Percentiles rank a stretch among this genome's conserved stretches.
phyloP scores from a whole-genome alignment of 1,140 invertebrate species.

The Papilio dardanus region DNA sequence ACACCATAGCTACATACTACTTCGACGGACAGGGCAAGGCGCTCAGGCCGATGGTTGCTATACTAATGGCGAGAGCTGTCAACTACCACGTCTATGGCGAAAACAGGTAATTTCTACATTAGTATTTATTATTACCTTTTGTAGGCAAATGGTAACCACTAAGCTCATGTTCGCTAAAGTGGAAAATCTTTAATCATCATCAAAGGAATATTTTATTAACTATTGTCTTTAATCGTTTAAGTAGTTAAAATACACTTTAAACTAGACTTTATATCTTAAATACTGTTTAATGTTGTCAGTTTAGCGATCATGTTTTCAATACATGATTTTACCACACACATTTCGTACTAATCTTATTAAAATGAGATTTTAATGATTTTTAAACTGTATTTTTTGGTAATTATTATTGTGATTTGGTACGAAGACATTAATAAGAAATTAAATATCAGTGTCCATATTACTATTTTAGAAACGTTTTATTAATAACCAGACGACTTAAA shows the following conservation, averaged over 20 bases:
- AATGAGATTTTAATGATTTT: background rate
- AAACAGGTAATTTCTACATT: constrained; percentile 87
- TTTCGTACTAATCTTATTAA: background rate
- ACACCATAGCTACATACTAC: constrained; percentile 96
- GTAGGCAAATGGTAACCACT: background rate
- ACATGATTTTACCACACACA: background rate
- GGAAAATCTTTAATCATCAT: background rate
- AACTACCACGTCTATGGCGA: constrained; percentile 94
- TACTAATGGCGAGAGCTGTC: constrained; percentile 95
- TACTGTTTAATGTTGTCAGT: background rate
- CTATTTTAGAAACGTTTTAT: background rate
- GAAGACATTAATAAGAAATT: background rate
- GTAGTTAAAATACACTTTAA: background rate
- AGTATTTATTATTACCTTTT: too few species aligned
- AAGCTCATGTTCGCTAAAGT: background rate
- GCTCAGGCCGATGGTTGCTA: constrained; percentile 94
- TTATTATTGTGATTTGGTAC: background rate
- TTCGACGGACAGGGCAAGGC: constrained; percentile 98
- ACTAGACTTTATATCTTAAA: constrained; percentile 9
- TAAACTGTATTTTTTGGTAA: background rate
- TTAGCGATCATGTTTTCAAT: background rate
- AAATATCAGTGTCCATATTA: background rate
- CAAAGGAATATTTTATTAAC: background rate
- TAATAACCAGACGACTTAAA: background rate
- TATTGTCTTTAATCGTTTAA: background rate